Base-by-base conservation (phyloP, 2,888 invertebrate species). In the Cyaniris semiargus region DNA sequence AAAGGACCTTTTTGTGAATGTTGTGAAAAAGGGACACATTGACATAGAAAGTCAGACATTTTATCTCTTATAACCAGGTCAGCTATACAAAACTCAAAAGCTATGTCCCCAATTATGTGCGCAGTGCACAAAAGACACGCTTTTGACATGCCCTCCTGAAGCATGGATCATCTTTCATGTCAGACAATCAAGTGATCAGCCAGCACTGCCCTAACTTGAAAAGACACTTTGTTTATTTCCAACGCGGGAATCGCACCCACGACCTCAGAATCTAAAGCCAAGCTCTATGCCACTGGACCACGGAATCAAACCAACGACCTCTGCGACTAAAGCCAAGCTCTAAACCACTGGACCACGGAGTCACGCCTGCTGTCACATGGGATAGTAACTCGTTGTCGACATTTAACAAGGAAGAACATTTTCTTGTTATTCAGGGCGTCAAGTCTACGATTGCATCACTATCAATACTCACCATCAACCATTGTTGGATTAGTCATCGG, bases 401-500 rank as follows among this genome's bases (percentile, higher is more conserved):
- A 27, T 27, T 1, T 27, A 66, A 66, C 66, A 27, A 27, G 27
- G 66, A 66, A 66, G 66, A 1, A 15, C 66, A 15, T 66, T 66
- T 66, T 27, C 66, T 66, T 27, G 66, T 23, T 66, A 66, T 66
- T 66, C 66, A 66, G 66, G 66, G 66, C 66, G 27, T 66, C 66
- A 66, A 66, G 66, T 66, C 27, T 6, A 66, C 66, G 27, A 66
- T 27, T 66, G 66, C 27, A 66, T 27, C 66, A 66, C 66, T 66
- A 66, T 66, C 66, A 13, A 10, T 66, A 27, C 27, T 66, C 13
- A 23, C 66, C 66, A 66, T 66, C 66, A 13, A 66, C 66, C 27
- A 66, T 66, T 66, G 66, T 66, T 66, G 66, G 27, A 66, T 66
- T 66, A 66, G 66, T n/a, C n/a, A n/a, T n/a, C n/a, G n/a, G n/a